Evolutionary conservation across 2,888 invertebrate species (phyloP).

Genomic region (Athalia cordata): DNA sequence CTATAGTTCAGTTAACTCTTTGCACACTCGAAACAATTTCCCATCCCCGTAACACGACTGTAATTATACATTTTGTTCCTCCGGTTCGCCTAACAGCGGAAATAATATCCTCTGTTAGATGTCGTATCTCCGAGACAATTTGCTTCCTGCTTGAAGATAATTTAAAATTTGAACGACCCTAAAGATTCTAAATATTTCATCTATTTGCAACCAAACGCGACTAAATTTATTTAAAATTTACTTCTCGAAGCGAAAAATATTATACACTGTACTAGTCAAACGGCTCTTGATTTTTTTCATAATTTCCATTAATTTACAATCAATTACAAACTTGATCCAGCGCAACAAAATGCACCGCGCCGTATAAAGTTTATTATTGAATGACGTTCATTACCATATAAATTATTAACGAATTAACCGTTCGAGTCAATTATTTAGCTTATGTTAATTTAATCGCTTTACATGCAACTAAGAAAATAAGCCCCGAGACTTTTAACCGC

Average conservation of each 20-base stretch:
- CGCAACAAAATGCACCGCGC: slow-evolving; percentile 9
- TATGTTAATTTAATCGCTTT: not conserved
- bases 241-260: too few species aligned
- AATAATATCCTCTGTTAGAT: not conserved
- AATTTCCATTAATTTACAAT: not conserved
- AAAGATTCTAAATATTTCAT: too few species aligned
- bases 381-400: slow-evolving; percentile 33
- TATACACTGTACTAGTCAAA: too few species aligned
- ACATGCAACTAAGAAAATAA: slow-evolving; percentile 4
- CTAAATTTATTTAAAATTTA: too few species aligned
- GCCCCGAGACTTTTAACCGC: not conserved
- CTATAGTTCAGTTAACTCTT: slow-evolving; percentile 18
- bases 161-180: too few species aligned
- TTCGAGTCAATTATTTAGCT: slow-evolving; percentile 15
- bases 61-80: too few species aligned
- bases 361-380: slow-evolving; percentile 4
- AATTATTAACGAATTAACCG: slow-evolving; percentile 21
- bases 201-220: too few species aligned
- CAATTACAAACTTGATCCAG: slow-evolving; percentile 13
- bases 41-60: too few species aligned
- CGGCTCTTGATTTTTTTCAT: too few species aligned
- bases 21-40: not conserved
- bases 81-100: not conserved
- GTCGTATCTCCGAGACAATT: not conserved
- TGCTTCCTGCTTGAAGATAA: too few species aligned